These are phyloP conservation scores for Ovibos moschatus DNA, from an alignment of 2,113 vertebrate species.

Conservation along the genomic window DNA sequence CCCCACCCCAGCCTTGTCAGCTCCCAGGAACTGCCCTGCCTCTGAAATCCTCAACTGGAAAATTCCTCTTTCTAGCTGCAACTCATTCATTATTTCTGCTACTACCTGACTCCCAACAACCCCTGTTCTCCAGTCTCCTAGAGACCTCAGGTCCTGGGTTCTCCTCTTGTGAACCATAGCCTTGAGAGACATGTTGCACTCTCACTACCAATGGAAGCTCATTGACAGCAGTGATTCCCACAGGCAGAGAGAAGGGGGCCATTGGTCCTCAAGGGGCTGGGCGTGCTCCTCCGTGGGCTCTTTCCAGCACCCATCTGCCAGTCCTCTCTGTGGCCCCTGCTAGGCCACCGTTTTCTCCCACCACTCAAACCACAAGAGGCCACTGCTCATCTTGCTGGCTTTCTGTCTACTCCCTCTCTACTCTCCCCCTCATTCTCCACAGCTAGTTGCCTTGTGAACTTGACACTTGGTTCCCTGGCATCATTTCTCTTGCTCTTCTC, in stretches of 20 bases:
- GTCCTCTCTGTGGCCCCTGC: background rate
- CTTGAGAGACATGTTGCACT: background rate
- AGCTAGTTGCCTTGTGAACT: background rate
- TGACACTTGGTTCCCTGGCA: background rate
- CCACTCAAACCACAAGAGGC: background rate
- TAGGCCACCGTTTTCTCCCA: background rate
- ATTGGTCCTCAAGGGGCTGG: background rate
- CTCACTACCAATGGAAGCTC: background rate
- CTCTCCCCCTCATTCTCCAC: too few relatives aligned
- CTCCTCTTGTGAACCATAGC: background rate
- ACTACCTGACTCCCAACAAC: background rate
- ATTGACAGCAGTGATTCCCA: background rate
- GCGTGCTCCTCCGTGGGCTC: background rate
- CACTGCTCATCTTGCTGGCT: background rate
- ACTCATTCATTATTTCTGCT: background rate
- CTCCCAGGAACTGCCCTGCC: background rate
- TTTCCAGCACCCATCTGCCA: background rate
- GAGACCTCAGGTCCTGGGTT: background rate
- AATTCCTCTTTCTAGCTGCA: background rate
- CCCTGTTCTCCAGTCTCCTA: background rate
- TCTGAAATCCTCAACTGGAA: background rate
- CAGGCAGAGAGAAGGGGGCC: background rate
- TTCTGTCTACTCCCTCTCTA: background rate
- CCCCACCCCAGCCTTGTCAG: background rate
- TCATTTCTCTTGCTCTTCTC: background rate